Percentiles rank a stretch among this genome's conserved stretches.
Conservation (phyloP, 2,113 vertebrate genomes). For the Procavia capensis region DNA sequence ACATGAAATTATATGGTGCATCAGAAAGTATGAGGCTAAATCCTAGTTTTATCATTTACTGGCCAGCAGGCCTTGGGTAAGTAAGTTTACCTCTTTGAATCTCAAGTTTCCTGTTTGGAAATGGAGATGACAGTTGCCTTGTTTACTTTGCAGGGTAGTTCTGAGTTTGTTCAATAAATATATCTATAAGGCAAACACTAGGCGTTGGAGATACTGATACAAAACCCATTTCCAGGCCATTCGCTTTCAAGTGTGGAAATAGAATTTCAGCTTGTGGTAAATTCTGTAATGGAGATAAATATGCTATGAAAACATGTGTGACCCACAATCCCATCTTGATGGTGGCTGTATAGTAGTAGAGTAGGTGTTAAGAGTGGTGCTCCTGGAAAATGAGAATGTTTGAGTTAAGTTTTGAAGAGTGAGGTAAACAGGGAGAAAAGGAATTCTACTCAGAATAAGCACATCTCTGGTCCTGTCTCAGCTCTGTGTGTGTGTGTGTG, state of each 20-base stretch:
- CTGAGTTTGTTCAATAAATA: background rate
- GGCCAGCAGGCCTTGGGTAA: background rate
- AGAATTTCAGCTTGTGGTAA: background rate
- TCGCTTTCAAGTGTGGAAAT: background rate
- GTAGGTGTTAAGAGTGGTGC: background rate
- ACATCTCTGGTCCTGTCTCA: background rate
- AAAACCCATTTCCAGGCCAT: background rate
- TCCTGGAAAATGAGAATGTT: background rate
- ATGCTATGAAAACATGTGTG: background rate
- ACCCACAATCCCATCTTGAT: background rate
- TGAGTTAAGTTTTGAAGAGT: slow-evolving; percentile 39
- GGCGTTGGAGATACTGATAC: background rate
- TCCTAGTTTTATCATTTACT: background rate
- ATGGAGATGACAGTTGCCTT: background rate
- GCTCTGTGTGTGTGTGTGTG: background rate
- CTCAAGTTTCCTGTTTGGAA: slow-evolving; percentile 38
- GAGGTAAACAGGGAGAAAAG: background rate
- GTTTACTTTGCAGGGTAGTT: background rate
- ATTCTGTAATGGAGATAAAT: background rate
- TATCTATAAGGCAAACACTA: background rate
- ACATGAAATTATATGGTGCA: background rate
- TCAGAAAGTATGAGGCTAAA: background rate
- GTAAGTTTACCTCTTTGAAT: slow-evolving; percentile 45
- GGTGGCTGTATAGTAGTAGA: background rate
- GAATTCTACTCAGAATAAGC: background rate